Evolutionary conservation across 2,113 vertebrate genomes (phyloP), one percentile per base, ranked within the genome.

Genomic region (Pterophyllum scalare): DNA sequence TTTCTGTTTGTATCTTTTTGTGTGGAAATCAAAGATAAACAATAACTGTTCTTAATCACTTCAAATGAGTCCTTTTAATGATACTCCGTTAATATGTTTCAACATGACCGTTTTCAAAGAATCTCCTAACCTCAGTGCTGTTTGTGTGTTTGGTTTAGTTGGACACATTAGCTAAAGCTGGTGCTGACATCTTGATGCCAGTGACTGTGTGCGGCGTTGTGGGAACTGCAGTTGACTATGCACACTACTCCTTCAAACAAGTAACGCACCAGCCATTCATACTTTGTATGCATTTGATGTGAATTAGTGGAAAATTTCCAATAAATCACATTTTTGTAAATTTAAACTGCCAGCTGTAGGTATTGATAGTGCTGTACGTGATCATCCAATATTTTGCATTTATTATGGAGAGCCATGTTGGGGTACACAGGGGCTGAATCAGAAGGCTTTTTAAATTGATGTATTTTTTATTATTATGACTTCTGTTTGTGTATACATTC

Each of bases 181-280:
- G 96, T 43, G 97, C 97, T 0, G 90, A 97, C 80, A 94, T 97
- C 82, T 84, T 96, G 92, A 95, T 93, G 93, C 97, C 96, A 0
- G 92, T 98, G 9, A 56, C 5, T 1, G 88, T 97, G 54, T 88
- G 28, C 0, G 91, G 94, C 28, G 93, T 84, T 0, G 59, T 96
- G 76, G 97, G 97, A 86, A 97, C 96, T 0, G 96, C 94, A 0
- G 93, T 97, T 0, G 97, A 97, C 91, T 97, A 95, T 1, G 96
- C 95, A 5, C 90, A 96, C 89, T 88, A 93, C 92, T 93, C 81
- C 28, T 97, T 96, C 85, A 96, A 91, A 54, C 96, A 97, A 96
- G 97, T 98, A 89, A 33, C 15, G 7, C n/a, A 24, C 2, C 19
- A 54, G 4, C 20, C 40, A 35, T 17, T 19, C 19, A 22, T 19